Base-by-base conservation (phyloP, 2,797 vertebrate genomes). In the Neosilurus hyrtlii region DNA sequence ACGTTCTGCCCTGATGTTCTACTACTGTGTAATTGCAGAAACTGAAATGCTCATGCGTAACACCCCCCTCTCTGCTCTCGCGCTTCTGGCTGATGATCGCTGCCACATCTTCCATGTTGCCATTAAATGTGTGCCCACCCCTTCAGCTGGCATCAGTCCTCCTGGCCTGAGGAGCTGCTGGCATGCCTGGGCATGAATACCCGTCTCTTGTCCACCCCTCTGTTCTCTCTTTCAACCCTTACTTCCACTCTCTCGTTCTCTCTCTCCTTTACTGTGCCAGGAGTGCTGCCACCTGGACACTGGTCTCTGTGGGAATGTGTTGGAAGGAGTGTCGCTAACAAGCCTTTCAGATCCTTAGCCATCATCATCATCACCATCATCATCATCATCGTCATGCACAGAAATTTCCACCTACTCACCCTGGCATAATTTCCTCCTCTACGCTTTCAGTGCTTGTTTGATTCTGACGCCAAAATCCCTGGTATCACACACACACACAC, bases 391-490 rank as follows among this genome's bases (percentile, higher is more conserved):
- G 75, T 63, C 71, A 75, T 59, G 30, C 30, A 43, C 49, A 76
- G 37, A 2, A 2, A 43, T 43, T 20, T 24, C 67, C 71, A 63
- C 65, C 57, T 81, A n/a, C 56, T 70, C 14, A 20, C 63, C 86
- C 79, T 72, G 80, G 72, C 75, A 80, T 62, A 16, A 63, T 63
- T 37, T 72, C 63, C 51, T 54, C 65, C 75, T 90, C 90, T 89
- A 91, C 91, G 92, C 90, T 92, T 92, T 91, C 91, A 92, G 92
- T 90, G 92, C 92, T 89, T 37, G 83, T 65, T 84, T 90, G 92
- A 73, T 70, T 77, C 2, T 83, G 84, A 86, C 88, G 89, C 91
- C 93, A 90, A 72, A 62, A 62, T 22, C 57, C 22, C 12, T 4
- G 4, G 56, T 61, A 61, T 56, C 18, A 52, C 43, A 14, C 20